phyloP scores from a whole-genome alignment of 1,140 invertebrate genomes.

The Drosophila neocordata region DNA sequence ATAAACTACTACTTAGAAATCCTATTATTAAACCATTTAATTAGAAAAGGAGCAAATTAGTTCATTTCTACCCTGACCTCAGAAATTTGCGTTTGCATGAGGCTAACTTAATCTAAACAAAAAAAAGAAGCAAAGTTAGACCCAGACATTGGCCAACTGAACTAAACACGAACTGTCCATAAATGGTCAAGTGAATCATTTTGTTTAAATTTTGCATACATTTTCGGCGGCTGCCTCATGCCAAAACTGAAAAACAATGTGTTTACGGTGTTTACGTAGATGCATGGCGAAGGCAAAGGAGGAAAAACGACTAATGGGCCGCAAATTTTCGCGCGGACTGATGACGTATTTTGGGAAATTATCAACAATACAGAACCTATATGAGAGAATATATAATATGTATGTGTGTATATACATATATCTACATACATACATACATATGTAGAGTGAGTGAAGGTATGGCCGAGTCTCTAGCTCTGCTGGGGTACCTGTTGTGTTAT shows the following conservation, averaged over 20 bases:
- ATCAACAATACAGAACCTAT: conserved; percentile 58
- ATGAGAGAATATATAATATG: neutral
- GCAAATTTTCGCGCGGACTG: conserved; percentile 55
- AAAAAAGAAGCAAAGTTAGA: conserved; percentile 14
- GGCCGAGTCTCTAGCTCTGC: neutral
- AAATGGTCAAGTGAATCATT: conserved; percentile 79
- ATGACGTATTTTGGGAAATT: conserved; percentile 80
- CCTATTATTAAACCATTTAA: no score
- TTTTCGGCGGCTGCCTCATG: conserved; percentile 53
- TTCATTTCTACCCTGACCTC: neutral
- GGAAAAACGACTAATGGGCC: conserved; percentile 57
- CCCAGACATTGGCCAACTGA: neutral
- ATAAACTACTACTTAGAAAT: no score
- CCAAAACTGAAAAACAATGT: conserved; percentile 24
- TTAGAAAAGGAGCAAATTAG: neutral
- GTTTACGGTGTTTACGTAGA: conserved; percentile 62
- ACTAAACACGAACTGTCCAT: conserved; percentile 51
- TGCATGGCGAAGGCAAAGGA: conserved; percentile 26
- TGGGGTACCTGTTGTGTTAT: conserved; percentile 77
- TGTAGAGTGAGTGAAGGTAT: neutral
- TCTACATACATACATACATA: neutral
- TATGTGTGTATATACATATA: neutral
- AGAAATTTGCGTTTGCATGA: neutral
- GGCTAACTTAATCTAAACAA: neutral
- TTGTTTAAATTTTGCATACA: conserved; percentile 60